These are phyloP conservation scores for Prionace glauca DNA, from an alignment of 2,797 vertebrate species.

Conservation along the genomic window DNA sequence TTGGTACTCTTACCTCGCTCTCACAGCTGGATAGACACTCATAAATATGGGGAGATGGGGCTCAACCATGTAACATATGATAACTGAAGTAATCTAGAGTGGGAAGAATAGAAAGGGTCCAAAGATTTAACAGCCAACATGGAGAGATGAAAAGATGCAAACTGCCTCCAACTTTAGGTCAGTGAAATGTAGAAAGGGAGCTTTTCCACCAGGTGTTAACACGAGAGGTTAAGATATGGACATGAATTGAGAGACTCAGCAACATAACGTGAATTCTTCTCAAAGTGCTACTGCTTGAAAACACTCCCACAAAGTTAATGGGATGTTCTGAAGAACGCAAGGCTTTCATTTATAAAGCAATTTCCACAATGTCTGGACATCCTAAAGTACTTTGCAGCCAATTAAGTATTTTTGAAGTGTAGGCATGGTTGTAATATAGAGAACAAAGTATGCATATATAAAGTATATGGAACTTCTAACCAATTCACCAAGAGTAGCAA, in stretches of 20 bases:
- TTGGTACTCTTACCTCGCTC: background rate
- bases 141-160: background rate
- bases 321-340: background rate
- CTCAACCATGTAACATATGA: background rate
- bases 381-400: background rate
- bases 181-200: background rate
- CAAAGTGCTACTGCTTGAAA: constrained; percentile 13
- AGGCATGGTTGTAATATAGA: background rate
- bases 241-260: background rate
- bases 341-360: background rate
- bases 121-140: background rate
- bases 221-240: background rate
- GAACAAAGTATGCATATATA: background rate
- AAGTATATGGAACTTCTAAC: background rate
- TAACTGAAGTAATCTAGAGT: background rate
- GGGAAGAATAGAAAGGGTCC: background rate
- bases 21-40: background rate
- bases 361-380: background rate
- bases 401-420: background rate
- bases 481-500: background rate
- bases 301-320: no score
- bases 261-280: background rate
- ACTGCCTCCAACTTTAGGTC: background rate
- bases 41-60: background rate
- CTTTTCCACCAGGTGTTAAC: background rate